Conservation (phyloP, 2,113 vertebrate species). For the Poeciliopsis occidentalis region DNA sequence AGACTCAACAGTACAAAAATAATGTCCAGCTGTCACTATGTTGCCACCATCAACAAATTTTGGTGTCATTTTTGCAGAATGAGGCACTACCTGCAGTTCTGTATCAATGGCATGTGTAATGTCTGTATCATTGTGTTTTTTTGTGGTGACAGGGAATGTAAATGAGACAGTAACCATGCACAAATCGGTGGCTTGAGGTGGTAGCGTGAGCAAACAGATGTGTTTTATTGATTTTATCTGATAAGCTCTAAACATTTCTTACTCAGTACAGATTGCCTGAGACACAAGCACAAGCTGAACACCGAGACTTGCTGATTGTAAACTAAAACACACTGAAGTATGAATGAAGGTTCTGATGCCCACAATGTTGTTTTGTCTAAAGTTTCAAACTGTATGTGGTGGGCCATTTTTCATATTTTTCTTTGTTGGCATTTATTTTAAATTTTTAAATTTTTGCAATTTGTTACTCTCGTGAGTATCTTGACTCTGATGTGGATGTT, state of each 20-base stretch:
- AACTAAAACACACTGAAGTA: constrained; percentile 26
- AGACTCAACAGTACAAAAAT: background rate
- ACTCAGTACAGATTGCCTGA: constrained; percentile 47
- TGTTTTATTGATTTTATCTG: constrained; percentile 78
- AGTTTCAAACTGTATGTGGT: background rate
- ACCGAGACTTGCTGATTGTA: constrained; percentile 20
- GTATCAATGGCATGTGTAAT: constrained; percentile 38
- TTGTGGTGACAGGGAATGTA: constrained; percentile 29
- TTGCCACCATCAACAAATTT: constrained; percentile 26
- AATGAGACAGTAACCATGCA: constrained; percentile 21
- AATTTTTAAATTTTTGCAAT: background rate
- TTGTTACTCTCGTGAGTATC: constrained; percentile 27
- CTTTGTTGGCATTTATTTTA: background rate
- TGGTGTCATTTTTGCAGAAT: constrained; percentile 24
- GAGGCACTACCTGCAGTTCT: constrained; percentile 34
- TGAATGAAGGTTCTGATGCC: background rate
- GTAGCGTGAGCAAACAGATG: constrained; percentile 70
- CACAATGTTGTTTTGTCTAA: background rate
- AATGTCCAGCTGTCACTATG: constrained; percentile 4
- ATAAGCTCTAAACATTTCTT: constrained; percentile 68
- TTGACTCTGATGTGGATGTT: constrained; percentile 43
- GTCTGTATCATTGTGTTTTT: constrained; percentile 37
- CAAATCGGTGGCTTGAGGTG: constrained; percentile 44
- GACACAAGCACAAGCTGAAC: constrained; percentile 31
- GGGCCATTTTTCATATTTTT: background rate